A percentile compares a stretch with the other conserved stretches of the same genome.
Evolutionary conservation across 2,797 vertebrate species (phyloP).

Genomic region (Gallirallus australis): DNA sequence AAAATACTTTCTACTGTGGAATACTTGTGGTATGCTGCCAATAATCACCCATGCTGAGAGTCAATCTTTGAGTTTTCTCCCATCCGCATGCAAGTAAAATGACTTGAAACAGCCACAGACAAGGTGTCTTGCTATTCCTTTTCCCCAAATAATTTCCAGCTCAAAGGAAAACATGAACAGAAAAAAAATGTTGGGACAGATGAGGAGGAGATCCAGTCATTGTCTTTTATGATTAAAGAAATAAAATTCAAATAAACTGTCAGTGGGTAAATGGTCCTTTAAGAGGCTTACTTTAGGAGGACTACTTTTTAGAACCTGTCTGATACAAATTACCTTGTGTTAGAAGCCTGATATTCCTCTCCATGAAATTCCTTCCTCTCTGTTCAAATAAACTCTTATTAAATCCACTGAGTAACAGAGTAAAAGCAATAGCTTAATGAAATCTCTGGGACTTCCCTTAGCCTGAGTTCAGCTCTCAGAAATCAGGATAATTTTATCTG

Average conservation of each 20-base stretch:
- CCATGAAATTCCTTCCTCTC: not conserved
- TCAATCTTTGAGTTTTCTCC: not conserved
- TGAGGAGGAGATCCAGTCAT: not conserved
- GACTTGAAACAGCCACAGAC: not conserved
- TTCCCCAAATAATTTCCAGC: not conserved
- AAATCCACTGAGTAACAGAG: not conserved
- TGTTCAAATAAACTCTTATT: not conserved
- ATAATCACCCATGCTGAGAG: not conserved
- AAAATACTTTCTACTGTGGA: not conserved
- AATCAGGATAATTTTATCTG: not conserved
- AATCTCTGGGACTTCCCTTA: not conserved
- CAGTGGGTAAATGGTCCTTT: not conserved
- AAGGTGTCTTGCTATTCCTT: not conserved
- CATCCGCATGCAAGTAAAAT: not conserved
- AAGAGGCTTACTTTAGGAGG: not conserved
- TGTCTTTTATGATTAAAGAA: not conserved
- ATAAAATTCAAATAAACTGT: not conserved
- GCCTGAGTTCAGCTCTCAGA: not conserved
- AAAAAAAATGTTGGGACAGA: not conserved
- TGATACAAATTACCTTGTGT: not conserved
- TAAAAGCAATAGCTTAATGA: not conserved
- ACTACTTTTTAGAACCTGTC: not conserved
- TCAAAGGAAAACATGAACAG: not conserved
- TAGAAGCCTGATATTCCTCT: not conserved
- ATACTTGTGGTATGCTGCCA: not conserved